A percentile compares a stretch with the other conserved stretches of the same genome.
Conservation (phyloP, 2,888 invertebrate species). For the Andrena bicolor region DNA sequence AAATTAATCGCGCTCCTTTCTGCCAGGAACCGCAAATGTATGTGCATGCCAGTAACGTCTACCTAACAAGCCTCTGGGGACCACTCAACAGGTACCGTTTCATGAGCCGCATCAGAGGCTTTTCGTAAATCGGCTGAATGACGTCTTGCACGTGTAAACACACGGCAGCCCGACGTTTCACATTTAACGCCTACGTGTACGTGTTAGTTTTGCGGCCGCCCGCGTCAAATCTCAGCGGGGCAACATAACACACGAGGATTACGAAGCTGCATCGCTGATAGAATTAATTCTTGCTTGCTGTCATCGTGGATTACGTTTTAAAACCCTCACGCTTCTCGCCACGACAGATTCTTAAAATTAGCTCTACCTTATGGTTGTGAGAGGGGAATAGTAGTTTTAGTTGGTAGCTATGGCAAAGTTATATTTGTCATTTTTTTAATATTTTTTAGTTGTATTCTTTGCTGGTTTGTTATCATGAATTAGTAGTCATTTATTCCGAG, state of each 20-base stretch:
- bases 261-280: neutral
- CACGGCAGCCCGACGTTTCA: constrained; percentile 21
- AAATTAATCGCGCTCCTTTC: constrained; percentile 71
- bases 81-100: constrained; percentile 74
- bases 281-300: no score
- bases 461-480: no score
- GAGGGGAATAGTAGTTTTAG: no score
- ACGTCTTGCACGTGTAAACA: constrained; percentile 44
- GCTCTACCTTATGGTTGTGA: no score
- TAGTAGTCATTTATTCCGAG: no score
- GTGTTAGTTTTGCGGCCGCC: constrained; percentile 23
- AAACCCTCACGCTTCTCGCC: no score
- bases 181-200: constrained; percentile 39
- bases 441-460: no score
- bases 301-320: constrained; percentile 1
- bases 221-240: neutral
- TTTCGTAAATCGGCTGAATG: constrained; percentile 61
- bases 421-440: no score
- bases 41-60: constrained; percentile 33
- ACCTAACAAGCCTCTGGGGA: constrained; percentile 68
- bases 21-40: constrained; percentile 55
- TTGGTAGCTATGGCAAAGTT: no score
- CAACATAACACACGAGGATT: neutral
- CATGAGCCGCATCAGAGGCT: constrained; percentile 58
- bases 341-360: no score